phyloP scores from a whole-genome alignment of 2,113 vertebrate genomes.

The Mola mola region DNA sequence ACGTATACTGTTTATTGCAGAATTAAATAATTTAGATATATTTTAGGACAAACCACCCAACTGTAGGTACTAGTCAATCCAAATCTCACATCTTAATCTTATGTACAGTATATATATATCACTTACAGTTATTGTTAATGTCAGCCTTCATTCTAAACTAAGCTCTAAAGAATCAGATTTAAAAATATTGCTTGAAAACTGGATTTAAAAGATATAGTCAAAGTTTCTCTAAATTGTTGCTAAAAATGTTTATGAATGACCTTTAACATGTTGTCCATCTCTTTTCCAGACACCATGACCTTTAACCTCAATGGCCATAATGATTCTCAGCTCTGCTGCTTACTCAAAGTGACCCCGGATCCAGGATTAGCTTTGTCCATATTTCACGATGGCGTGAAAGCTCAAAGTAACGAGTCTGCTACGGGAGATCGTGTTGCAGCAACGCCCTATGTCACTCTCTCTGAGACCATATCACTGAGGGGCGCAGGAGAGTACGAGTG shows the following conservation, averaged over 20 bases:
- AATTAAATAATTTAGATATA: no score
- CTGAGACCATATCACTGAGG: constrained; percentile 4
- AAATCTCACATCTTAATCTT: no score
- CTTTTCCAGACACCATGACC: constrained; percentile 48
- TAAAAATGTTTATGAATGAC: background rate
- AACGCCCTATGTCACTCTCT: constrained; percentile 11
- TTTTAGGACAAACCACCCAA: no score
- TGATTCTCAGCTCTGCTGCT: constrained; percentile 47
- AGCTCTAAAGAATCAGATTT: no score
- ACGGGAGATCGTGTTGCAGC: fast-evolving
- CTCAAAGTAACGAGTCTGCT: background rate
- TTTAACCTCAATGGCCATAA: constrained; percentile 27
- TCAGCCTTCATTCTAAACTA: no score
- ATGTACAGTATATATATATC: no score
- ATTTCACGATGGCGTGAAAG: background rate
- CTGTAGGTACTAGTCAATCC: no score
- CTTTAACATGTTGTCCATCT: background rate
- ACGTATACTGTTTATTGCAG: no score
- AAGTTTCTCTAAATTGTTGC: no score
- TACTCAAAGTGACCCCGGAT: constrained; percentile 28
- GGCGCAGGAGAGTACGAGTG: constrained; percentile 36
- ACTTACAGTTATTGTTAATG: no score
- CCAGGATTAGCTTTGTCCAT: constrained; percentile 43
- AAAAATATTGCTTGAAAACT: no score
- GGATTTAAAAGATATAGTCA: no score